Conservation (phyloP, 2,797 vertebrate genomes). For the Poecile montanus region DNA sequence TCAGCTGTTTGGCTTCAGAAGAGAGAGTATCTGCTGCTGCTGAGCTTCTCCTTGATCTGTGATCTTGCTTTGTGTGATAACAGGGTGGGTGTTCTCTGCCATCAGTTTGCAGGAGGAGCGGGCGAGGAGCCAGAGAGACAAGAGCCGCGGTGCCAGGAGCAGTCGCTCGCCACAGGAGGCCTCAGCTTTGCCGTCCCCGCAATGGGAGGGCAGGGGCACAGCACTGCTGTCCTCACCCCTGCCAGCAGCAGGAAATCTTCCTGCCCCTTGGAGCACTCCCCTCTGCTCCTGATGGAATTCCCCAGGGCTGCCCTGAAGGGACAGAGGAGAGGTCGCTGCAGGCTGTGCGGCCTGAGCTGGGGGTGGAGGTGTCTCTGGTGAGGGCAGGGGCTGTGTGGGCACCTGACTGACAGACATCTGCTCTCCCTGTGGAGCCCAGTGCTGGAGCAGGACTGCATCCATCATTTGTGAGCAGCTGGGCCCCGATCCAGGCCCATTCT, state of each 20-base stretch:
- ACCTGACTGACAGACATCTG: accelerated
- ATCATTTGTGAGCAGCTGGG: background rate
- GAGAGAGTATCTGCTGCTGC: background rate
- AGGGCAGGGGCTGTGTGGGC: background rate
- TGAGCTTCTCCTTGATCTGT: slow-evolving; percentile 21
- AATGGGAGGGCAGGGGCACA: background rate
- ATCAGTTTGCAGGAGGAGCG: background rate
- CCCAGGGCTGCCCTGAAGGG: background rate
- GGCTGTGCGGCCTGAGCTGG: accelerated
- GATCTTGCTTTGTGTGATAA: slow-evolving; percentile 9
- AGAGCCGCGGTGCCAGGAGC: background rate
- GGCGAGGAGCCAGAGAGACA: slow-evolving; percentile 12
- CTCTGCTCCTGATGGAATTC: background rate
- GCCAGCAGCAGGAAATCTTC: background rate
- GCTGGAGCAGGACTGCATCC: background rate
- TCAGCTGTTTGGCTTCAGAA: slow-evolving; percentile 55
- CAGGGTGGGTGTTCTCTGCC: slow-evolving; percentile 9
- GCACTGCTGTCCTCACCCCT: background rate
- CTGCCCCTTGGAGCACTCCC: background rate
- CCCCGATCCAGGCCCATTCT: background rate
- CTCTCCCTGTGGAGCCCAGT: background rate
- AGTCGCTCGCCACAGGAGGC: background rate
- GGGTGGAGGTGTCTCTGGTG: background rate
- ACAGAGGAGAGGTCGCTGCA: accelerated
- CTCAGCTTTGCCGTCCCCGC: background rate